Base-by-base conservation (phyloP, 2,888 invertebrate species). In the Gari tellinella region DNA sequence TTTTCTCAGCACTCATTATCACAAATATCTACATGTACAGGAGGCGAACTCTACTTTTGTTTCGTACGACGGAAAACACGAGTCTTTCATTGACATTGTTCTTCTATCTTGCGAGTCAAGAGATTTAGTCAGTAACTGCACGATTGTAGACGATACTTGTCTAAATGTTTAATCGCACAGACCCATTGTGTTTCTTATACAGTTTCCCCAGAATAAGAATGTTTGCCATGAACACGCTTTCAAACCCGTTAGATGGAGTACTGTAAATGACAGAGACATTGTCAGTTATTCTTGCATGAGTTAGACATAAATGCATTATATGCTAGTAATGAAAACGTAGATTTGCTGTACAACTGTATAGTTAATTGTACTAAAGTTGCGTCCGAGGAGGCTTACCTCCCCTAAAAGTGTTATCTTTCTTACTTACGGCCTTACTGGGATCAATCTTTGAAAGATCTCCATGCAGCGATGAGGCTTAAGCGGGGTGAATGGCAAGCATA, bases 91-190 rank as follows among this genome's bases (percentile, higher is more conserved):
- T n/a, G 57, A 57, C 26, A 25, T 25, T 57, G 26, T 45, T 12
- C 2, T 45, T 38, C 10, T 40, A n/a, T 38, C 57, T 14, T 15
- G 2, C 19, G 23, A 10, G 21, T 14, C 21, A 19, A 17, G 21
- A 7, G 4, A 25, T 23, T 25, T 10, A 45, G 45, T 41, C 4
- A 43, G 10, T 10, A n/a, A 26, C 1, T 58, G 49, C 25, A 1
- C 21, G 31, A 60, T 60, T 38, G 8, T 49, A 19, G 49, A 60
- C 2, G 49, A 49, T 38, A 14, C 21, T 45, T 21, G n/a, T 25
- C 17, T 43, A 15, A 43, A 43, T 56, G 56, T 56, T 21, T 56
- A 40, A 7, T 40, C 7, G 7, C 56, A 56, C 23, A 26, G 56
- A 12, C 56, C 56, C 26, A 21, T n/a, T 25, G 19, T 14, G 3